Conservation (phyloP, 2,888 invertebrate genomes). For the Invenusta paracnida region DNA sequence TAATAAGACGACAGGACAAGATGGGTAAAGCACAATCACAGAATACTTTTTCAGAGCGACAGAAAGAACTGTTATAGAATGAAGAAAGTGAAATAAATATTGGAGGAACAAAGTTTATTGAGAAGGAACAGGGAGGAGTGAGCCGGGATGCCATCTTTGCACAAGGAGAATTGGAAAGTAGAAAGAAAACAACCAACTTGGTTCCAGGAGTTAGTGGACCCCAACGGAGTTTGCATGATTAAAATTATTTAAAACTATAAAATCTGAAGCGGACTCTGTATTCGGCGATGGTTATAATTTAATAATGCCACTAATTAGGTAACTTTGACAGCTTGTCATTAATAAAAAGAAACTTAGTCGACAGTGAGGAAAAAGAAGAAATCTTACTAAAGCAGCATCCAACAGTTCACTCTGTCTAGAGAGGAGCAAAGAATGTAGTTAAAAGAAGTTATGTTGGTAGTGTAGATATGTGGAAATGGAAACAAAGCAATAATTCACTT, state of each 20-base stretch:
- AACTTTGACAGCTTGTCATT: constrained; percentile 29
- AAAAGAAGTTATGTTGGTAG: no score
- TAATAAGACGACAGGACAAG: no score
- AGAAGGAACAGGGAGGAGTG: no score
- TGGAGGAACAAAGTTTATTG: not conserved
- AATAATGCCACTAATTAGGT: constrained; percentile 1
- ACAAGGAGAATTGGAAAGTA: no score
- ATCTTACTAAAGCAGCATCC: no score
- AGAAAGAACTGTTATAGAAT: not conserved
- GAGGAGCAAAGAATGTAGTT: no score
- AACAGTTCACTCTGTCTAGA: no score
- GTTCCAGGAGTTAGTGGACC: not conserved
- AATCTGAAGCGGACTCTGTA: constrained; percentile 1
- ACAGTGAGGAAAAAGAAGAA: not conserved
- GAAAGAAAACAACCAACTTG: no score
- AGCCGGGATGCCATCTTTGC: no score
- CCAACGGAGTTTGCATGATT: not conserved
- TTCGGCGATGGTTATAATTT: constrained; percentile 18
- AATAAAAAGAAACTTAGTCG: not conserved
- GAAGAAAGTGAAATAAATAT: not conserved
- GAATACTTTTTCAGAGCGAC: not conserved
- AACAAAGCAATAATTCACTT: no score
- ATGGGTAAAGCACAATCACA: no score
- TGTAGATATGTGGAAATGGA: no score
- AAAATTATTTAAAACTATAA: constrained; percentile 21